Conservation (phyloP, 1,140 invertebrate genomes). For the Trialeurodes vaporariorum region DNA sequence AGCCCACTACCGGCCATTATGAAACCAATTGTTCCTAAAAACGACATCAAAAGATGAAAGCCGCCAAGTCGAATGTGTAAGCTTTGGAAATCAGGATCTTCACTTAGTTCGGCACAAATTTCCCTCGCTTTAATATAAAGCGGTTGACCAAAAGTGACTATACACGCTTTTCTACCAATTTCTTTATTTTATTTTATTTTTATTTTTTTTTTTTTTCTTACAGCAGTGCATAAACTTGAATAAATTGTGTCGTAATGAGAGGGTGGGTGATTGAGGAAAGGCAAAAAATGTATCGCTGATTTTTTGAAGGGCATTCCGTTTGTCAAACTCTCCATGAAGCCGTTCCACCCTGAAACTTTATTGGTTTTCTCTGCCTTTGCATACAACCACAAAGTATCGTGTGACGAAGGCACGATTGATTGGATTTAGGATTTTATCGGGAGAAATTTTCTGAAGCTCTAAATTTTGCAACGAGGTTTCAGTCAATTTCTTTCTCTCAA, state of each 20-base stretch:
- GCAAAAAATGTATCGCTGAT: not conserved
- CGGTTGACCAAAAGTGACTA: constrained; percentile 32
- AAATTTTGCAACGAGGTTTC: not conserved
- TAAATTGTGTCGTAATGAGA: not conserved
- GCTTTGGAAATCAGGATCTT: not conserved
- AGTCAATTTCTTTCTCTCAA: too few species aligned
- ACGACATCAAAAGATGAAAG: constrained; percentile 26
- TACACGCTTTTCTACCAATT: too few species aligned
- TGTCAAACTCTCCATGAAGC: constrained; percentile 2
- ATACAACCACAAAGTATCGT: too few species aligned
- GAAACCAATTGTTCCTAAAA: constrained; percentile 21
- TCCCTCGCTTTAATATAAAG: constrained; percentile 27
- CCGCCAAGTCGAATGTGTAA: constrained; percentile 21
- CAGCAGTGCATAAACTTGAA: not conserved
- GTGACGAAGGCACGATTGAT: too few species aligned
- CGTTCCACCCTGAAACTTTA: too few species aligned
- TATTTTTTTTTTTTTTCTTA: not conserved
- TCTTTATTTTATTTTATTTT: constrained; percentile 21
- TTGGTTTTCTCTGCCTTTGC: too few species aligned
- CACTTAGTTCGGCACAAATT: constrained; percentile 9
- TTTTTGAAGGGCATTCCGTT: too few species aligned
- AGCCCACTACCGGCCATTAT: constrained; percentile 23
- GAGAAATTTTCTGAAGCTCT: not conserved
- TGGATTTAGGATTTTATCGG: not conserved
- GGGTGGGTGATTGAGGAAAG: constrained; percentile 1